Evolutionary conservation across 2,797 vertebrate genomes (phyloP).

Genomic region (Gadopsis marmoratus): DNA sequence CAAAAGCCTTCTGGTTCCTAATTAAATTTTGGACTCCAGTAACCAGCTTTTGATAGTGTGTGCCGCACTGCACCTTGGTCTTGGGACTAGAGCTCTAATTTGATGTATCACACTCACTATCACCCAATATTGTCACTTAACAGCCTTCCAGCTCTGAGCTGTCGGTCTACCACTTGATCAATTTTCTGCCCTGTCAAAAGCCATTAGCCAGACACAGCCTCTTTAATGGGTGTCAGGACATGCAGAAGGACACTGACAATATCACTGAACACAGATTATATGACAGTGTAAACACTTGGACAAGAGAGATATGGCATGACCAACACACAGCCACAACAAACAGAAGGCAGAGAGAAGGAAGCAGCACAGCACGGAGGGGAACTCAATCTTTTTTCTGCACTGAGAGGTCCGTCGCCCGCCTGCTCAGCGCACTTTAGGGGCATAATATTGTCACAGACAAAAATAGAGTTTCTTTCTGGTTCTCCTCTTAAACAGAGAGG

Average conservation of each 20-base stretch:
- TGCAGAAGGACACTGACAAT: constrained; percentile 41
- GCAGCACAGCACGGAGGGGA: neutral
- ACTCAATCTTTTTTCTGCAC: neutral
- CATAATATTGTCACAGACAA: too few species aligned
- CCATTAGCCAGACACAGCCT: constrained; percentile 69
- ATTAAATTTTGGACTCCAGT: constrained; percentile 38
- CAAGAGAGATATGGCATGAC: constrained; percentile 39
- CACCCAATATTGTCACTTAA: constrained; percentile 64
- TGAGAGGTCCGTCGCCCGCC: too few species aligned
- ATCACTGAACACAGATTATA: constrained; percentile 63
- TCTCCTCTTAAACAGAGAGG: too few species aligned
- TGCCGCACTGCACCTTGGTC: constrained; percentile 24
- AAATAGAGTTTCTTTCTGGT: too few species aligned
- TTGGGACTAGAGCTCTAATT: constrained; percentile 46
- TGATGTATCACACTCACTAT: constrained; percentile 53
- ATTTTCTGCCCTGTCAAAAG: constrained; percentile 77
- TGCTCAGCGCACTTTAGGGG: too few species aligned
- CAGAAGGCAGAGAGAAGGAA: constrained; percentile 2
- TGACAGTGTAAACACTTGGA: constrained; percentile 56
- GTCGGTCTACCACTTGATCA: constrained; percentile 75
- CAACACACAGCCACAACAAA: constrained; percentile 20
- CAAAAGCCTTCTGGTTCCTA: constrained; percentile 22
- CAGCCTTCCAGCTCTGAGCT: constrained; percentile 46
- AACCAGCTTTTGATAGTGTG: constrained; percentile 39
- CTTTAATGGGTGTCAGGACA: constrained; percentile 48